These are phyloP conservation scores for Ceratotherium simum DNA, from an alignment of 2,113 vertebrate species.

Conservation along the genomic window DNA sequence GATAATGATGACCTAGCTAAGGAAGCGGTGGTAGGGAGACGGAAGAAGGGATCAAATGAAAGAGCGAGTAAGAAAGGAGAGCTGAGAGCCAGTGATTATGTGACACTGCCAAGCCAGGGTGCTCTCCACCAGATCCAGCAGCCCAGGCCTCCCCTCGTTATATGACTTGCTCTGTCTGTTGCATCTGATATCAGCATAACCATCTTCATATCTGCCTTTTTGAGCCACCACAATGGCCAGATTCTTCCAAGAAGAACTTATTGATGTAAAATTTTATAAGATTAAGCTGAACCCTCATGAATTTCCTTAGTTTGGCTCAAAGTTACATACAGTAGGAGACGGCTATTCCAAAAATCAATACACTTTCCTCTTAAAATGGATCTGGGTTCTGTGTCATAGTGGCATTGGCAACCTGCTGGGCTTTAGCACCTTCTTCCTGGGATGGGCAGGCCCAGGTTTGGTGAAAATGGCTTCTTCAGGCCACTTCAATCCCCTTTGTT, in stretches of 20 bases:
- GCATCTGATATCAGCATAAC: neutral
- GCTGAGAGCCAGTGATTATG: neutral
- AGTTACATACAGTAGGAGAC: slow-evolving; percentile 76
- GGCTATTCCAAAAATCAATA: slow-evolving; percentile 78
- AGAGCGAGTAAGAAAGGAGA: neutral
- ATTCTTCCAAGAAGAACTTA: slow-evolving; percentile 64
- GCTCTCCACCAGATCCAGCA: neutral
- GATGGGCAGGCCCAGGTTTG: neutral
- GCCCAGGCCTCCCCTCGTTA: neutral
- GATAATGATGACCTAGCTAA: neutral
- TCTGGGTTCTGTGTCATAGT: neutral
- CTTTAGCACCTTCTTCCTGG: neutral
- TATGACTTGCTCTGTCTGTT: neutral
- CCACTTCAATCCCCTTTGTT: neutral
- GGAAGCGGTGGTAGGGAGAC: neutral
- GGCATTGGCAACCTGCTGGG: neutral
- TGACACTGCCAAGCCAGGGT: neutral
- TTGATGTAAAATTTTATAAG: slow-evolving; percentile 72
- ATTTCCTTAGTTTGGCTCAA: slow-evolving; percentile 80
- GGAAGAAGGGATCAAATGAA: neutral
- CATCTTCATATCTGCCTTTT: neutral
- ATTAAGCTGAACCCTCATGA: slow-evolving; percentile 61
- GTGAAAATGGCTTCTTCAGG: slow-evolving; percentile 26
- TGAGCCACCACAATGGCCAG: neutral
- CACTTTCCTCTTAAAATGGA: slow-evolving; percentile 52